A percentile compares a stretch with the other conserved stretches of the same genome.
These are phyloP conservation scores for Thymelicus lineola DNA, from an alignment of 2,888 invertebrate species.

Conservation along the genomic window DNA sequence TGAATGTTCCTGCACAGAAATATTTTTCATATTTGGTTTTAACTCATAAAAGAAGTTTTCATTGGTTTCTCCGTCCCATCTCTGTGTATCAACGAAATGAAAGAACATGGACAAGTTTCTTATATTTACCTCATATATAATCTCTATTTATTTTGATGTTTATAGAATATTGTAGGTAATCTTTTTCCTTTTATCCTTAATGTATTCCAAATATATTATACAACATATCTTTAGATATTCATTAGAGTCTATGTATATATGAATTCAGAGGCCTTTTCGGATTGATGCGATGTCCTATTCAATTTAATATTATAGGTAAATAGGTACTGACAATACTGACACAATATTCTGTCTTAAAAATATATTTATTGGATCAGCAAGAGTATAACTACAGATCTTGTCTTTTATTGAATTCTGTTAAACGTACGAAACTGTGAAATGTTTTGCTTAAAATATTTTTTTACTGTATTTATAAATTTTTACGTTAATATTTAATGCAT, in stretches of 20 bases:
- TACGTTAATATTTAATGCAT: too few species aligned
- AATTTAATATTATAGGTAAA: too few species aligned
- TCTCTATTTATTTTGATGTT: slow-evolving; percentile 51
- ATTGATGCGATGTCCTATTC: slow-evolving; percentile 23
- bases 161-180: slow-evolving; percentile 52
- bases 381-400: too few species aligned
- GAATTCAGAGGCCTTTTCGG: slow-evolving; percentile 50
- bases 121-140: slow-evolving; percentile 1
- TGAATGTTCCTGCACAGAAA: neutral
- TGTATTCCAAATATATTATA: slow-evolving; percentile 55
- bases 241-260: slow-evolving; percentile 58
- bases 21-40: neutral
- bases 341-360: too few species aligned
- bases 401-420: too few species aligned
- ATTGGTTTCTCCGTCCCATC: neutral
- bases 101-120: neutral
- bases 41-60: neutral
- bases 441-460: too few species aligned
- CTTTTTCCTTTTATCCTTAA: slow-evolving; percentile 59
- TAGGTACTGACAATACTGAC: too few species aligned
- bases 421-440: too few species aligned
- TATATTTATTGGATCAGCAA: too few species aligned
- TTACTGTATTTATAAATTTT: too few species aligned
- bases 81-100: slow-evolving; percentile 7
- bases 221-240: slow-evolving; percentile 53